A percentile compares a stretch with the other conserved stretches of the same genome.
Conservation (phyloP, 1,140 invertebrate genomes). For the Papilio aristodemus region DNA sequence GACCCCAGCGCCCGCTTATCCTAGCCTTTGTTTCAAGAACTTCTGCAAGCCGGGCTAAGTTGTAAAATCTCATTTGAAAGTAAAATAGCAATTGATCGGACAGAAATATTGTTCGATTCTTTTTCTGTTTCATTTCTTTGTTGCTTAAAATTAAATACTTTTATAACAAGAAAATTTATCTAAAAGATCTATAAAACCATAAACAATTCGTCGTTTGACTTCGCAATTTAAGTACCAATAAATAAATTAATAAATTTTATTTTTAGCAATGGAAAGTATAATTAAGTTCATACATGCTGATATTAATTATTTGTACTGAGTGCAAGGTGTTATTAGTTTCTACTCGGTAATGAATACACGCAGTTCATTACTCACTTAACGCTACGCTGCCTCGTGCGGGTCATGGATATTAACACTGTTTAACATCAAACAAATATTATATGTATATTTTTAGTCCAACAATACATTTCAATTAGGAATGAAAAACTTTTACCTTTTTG, state of each 20-base stretch:
- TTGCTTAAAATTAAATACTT: neutral
- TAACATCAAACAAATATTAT: slow-evolving; percentile 13
- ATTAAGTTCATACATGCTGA: neutral
- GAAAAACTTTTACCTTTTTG: neutral
- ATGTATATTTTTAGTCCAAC: neutral
- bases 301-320: neutral
- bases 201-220: no score
- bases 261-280: no score
- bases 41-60: slow-evolving; percentile 16
- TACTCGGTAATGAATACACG: slow-evolving; percentile 7
- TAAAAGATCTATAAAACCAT: neutral
- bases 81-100: slow-evolving; percentile 21
- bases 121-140: neutral
- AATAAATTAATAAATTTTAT: no score
- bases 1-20: slow-evolving; percentile 15
- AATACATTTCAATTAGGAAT: slow-evolving; percentile 14
- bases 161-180: neutral
- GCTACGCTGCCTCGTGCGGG: slow-evolving; percentile 3
- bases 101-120: slow-evolving; percentile 17
- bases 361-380: slow-evolving; percentile 19
- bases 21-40: slow-evolving; percentile 10
- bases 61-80: slow-evolving; percentile 21
- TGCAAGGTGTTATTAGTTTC: slow-evolving; percentile 7
- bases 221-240: no score
- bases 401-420: slow-evolving; percentile 6